Evolutionary conservation across 2,113 vertebrate species (phyloP).

Genomic region (Salvator merianae): DNA sequence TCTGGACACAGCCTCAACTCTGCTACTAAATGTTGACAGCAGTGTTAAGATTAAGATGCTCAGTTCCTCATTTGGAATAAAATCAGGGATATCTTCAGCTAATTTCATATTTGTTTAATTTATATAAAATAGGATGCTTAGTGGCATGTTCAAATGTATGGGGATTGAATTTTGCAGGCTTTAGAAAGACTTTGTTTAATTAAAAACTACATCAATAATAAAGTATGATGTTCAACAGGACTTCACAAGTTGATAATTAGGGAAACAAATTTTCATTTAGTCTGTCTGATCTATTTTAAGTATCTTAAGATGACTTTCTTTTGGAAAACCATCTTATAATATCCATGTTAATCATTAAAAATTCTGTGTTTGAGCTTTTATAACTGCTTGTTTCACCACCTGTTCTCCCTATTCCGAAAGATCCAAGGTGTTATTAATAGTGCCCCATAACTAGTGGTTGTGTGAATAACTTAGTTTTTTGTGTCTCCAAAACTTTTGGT

Average conservation of each 20-base stretch:
- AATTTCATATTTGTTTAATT: not conserved
- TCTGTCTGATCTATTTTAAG: conserved; percentile 1
- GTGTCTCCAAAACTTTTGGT: too few relatives aligned
- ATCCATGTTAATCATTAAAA: conserved; percentile 1
- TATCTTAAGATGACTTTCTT: not conserved
- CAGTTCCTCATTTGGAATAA: not conserved
- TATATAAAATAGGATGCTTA: conserved; percentile 1
- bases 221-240: not conserved
- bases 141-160: not conserved
- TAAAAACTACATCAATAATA: not conserved
- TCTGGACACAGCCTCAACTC: too few relatives aligned
- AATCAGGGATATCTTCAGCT: not conserved
- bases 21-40: not conserved
- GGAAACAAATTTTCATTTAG: not conserved
- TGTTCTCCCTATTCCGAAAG: too few relatives aligned
- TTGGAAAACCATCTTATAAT: not conserved
- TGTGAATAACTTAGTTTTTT: too few relatives aligned
- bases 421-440: too few relatives aligned
- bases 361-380: not conserved
- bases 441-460: too few relatives aligned
- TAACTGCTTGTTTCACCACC: too few relatives aligned
- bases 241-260: not conserved
- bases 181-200: conserved; percentile 18
- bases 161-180: not conserved
- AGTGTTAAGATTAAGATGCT: not conserved